Evolutionary conservation across 1,140 invertebrate species (phyloP).

Genomic region (Drosophila pseudoananassae): DNA sequence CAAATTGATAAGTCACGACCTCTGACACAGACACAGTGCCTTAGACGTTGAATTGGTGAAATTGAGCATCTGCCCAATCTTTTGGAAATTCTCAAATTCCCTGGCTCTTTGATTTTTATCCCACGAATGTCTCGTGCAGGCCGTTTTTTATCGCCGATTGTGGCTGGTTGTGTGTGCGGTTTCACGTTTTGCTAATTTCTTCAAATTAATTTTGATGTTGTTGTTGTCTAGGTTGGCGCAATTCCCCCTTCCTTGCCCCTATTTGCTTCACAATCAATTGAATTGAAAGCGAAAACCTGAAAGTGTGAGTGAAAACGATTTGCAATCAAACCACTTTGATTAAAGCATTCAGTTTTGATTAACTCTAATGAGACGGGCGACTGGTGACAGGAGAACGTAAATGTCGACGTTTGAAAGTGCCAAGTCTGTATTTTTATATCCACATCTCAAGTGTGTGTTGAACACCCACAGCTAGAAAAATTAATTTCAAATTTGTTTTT

Average conservation of each 20-base stretch:
- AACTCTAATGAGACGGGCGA: conserved; percentile 58
- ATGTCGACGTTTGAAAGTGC: conserved; percentile 14
- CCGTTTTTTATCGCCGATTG: not conserved
- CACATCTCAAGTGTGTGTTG: conserved; percentile 9
- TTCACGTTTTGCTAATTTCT: conserved; percentile 72
- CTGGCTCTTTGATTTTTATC: conserved; percentile 22
- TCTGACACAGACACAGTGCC: not conserved
- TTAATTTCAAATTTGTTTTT: conserved; percentile 52
- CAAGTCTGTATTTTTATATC: conserved; percentile 24
- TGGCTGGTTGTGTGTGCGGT: conserved; percentile 39
- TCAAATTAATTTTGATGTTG: conserved; percentile 51
- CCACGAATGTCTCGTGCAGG: conserved; percentile 55
- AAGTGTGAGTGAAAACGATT: conserved; percentile 78
- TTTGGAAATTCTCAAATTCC: conserved; percentile 1
- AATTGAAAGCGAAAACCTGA: conserved; percentile 76
- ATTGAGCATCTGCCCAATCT: conserved; percentile 23
- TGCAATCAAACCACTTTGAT: conserved; percentile 70
- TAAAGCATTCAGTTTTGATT: conserved; percentile 67
- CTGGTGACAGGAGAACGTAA: conserved; percentile 14
- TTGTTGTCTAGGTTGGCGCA: conserved; percentile 25
- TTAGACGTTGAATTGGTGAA: not conserved
- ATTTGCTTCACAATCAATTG: conserved; percentile 58
- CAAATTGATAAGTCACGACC: conserved; percentile 38
- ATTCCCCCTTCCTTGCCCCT: conserved; percentile 25
- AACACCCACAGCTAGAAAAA: conserved; percentile 46